Conservation (phyloP, 2,797 vertebrate genomes). For the Amniataba percoides region DNA sequence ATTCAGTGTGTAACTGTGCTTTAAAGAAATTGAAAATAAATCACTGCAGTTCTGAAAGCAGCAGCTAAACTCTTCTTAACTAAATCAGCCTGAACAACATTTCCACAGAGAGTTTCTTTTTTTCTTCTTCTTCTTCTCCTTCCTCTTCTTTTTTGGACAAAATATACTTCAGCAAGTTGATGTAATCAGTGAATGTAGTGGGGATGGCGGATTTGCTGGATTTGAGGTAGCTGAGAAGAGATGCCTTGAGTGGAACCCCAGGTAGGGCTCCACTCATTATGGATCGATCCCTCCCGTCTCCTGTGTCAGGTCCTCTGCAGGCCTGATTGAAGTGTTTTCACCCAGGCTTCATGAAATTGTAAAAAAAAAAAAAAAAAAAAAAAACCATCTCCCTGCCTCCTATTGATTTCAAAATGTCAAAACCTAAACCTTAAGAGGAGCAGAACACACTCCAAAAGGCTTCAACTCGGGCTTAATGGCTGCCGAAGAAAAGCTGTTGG, state of each 20-base stretch:
- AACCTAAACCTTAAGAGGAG: conserved; percentile 82
- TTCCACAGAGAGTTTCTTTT: conserved; percentile 16
- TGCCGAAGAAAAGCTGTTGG: conserved; percentile 73
- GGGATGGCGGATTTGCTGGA: conserved; percentile 68
- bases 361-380: conserved; percentile 62
- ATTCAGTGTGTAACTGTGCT: conserved; percentile 7
- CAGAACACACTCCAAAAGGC: conserved; percentile 80
- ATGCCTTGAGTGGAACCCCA: conserved; percentile 76
- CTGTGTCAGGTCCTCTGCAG: conserved; percentile 78
- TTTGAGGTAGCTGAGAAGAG: conserved; percentile 65
- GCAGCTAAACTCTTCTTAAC: conserved; percentile 14
- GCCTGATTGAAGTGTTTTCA: conserved; percentile 87
- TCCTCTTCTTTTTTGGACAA: conserved; percentile 23
- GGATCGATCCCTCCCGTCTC: conserved; percentile 81
- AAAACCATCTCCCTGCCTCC: conserved; percentile 78
- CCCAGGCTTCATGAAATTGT: conserved; percentile 75
- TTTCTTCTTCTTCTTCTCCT: conserved; percentile 7
- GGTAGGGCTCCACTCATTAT: conserved; percentile 81
- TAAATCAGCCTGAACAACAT: conserved; percentile 45
- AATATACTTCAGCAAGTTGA: conserved; percentile 57
- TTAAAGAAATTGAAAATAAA: conserved; percentile 17
- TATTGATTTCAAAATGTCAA: conserved; percentile 88
- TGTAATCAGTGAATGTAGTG: conserved; percentile 62
- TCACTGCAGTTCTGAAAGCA: conserved; percentile 25
- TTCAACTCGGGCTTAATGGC: conserved; percentile 80